phyloP scores from a whole-genome alignment of 2,888 invertebrate genomes.

The Ceramica pisi region DNA sequence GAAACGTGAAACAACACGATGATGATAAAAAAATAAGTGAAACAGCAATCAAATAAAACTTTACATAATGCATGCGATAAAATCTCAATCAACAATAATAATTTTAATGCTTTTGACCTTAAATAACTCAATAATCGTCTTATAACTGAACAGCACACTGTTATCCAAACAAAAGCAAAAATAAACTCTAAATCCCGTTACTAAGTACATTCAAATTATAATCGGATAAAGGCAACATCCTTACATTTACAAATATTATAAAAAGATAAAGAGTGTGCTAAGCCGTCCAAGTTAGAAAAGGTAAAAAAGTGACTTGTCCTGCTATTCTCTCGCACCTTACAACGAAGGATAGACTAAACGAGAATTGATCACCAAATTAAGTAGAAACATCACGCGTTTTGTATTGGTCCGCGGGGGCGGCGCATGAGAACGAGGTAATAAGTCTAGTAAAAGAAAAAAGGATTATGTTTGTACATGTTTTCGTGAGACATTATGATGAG shows the following conservation, averaged over 20 bases:
- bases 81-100: not conserved
- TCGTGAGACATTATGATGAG: slow-evolving; percentile 10
- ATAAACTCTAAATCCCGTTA: slow-evolving; percentile 23
- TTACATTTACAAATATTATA: slow-evolving; percentile 40
- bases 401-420: slow-evolving; percentile 55
- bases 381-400: slow-evolving; percentile 73
- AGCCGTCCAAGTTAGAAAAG: slow-evolving; percentile 29
- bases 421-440: slow-evolving; percentile 33
- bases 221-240: slow-evolving; percentile 48
- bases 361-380: slow-evolving; percentile 82
- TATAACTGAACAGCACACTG: slow-evolving; percentile 2
- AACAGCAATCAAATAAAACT: not conserved
- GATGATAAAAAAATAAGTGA: not conserved
- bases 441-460: slow-evolving; percentile 23
- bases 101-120: not conserved
- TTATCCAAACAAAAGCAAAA: slow-evolving; percentile 2
- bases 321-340: slow-evolving; percentile 51
- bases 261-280: slow-evolving; percentile 38
- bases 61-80: not conserved
- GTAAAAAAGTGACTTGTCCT: slow-evolving; percentile 21
- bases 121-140: not conserved
- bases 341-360: slow-evolving; percentile 61
- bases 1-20: not conserved
- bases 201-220: slow-evolving; percentile 47
- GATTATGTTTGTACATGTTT: slow-evolving; percentile 24